Percentiles rank a stretch among this genome's conserved stretches.
These are phyloP conservation scores for Zosterops lateralis DNA, from an alignment of 2,113 vertebrate genomes.

Conservation along the genomic window DNA sequence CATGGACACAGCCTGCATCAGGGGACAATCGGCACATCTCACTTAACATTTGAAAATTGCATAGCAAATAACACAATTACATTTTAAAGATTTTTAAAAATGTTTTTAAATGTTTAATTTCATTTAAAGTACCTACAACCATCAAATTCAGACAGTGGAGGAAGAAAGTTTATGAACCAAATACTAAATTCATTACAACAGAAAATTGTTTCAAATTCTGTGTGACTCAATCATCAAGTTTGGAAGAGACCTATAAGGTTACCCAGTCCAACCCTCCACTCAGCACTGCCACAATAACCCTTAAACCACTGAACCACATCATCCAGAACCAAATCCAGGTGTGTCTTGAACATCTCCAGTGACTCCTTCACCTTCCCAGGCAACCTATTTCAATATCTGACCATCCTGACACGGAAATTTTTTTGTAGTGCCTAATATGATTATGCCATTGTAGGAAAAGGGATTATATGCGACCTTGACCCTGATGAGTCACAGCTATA, in stretches of 20 bases:
- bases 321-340: neutral
- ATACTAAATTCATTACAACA: neutral
- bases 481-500: neutral
- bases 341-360: accelerated
- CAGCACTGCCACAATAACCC: neutral
- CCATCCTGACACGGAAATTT: neutral
- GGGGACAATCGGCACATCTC: neutral
- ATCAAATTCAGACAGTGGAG: accelerated
- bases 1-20: neutral
- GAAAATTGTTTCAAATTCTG: neutral
- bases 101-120: neutral
- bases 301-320: neutral
- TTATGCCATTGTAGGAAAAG: neutral
- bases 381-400: neutral
- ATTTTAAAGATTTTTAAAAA: too few relatives aligned
- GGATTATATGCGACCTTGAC: neutral
- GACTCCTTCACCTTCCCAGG: too few relatives aligned
- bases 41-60: neutral
- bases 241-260: neutral
- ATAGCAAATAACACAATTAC: neutral
- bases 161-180: neutral
- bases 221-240: neutral
- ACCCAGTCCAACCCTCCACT: neutral
- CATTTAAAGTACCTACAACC: neutral
- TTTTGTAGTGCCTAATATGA: neutral